A percentile compares a stretch with the other conserved stretches of the same genome.
phyloP scores from a whole-genome alignment of 2,797 vertebrate genomes.

The Xenopus petersii region DNA sequence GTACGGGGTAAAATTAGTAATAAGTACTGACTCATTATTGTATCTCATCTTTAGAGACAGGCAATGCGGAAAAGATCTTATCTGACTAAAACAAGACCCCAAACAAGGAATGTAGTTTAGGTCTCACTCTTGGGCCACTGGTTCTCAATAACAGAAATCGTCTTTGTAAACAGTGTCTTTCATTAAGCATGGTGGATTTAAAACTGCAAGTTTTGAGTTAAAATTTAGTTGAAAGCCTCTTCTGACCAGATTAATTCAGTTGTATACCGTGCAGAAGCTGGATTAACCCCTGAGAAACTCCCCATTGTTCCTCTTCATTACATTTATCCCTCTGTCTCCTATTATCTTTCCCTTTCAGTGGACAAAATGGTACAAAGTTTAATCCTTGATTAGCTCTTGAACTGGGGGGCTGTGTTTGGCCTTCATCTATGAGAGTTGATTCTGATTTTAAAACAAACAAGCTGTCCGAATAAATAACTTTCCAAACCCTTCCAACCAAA shows the following conservation, averaged over 20 bases:
- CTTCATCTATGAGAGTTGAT: conserved; percentile 57
- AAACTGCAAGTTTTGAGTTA: conserved; percentile 66
- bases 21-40: conserved; percentile 36
- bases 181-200: conserved; percentile 64
- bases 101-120: conserved; percentile 60
- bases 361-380: conserved; percentile 60
- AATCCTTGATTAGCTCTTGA: conserved; percentile 60
- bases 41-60: conserved; percentile 54
- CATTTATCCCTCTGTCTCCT: conserved; percentile 65
- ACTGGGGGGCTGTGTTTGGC: conserved; percentile 54
- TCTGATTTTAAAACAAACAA: conserved; percentile 63
- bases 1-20: conserved; percentile 52
- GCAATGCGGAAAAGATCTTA: conserved; percentile 58
- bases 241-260: conserved; percentile 64
- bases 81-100: conserved; percentile 53
- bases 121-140: conserved; percentile 62
- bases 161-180: conserved; percentile 67
- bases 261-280: conserved; percentile 60
- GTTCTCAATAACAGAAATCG: conserved; percentile 62
- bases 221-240: conserved; percentile 60
- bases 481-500: conserved; percentile 52
- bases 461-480: conserved; percentile 60
- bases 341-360: conserved; percentile 65
- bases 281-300: conserved; percentile 65
- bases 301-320: conserved; percentile 68